Conservation (phyloP, 2,113 vertebrate species). For the Micromys minutus region DNA sequence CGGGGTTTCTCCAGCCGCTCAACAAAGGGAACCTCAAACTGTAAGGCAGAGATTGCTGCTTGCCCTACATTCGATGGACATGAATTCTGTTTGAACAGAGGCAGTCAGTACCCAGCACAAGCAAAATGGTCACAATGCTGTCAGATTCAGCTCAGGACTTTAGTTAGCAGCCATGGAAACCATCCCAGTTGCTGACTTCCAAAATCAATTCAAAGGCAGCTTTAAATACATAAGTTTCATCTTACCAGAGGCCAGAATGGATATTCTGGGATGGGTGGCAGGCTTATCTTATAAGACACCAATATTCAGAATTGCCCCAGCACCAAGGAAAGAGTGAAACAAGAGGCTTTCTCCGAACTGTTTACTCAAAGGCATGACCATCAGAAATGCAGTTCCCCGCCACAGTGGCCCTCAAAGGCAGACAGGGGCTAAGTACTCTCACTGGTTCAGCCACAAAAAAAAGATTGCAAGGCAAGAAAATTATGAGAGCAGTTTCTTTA, state of each 20-base stretch:
- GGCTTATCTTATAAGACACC: constrained; percentile 10
- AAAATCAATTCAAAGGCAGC: constrained; percentile 54
- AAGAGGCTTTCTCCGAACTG: not conserved
- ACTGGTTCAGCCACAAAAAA: not conserved
- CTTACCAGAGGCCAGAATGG: constrained; percentile 1
- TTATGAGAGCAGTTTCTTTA: not conserved
- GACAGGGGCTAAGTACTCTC: not conserved
- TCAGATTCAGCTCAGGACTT: not conserved
- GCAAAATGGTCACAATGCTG: not conserved
- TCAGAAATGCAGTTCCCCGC: not conserved
- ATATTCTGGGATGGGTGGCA: not conserved
- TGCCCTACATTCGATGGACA: not conserved
- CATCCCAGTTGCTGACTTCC: not conserved
- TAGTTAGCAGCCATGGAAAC: constrained; percentile 23
- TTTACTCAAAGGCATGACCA: not conserved
- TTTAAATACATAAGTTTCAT: constrained; percentile 5
- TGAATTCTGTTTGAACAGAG: not conserved
- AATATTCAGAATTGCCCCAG: constrained; percentile 3
- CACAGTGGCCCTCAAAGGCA: not conserved
- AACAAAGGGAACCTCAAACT: not conserved
- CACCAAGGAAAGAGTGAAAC: not conserved
- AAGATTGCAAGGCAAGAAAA: not conserved
- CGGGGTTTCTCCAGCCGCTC: not conserved
- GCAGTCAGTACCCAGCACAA: not conserved
- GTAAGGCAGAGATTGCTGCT: not conserved